Conservation (phyloP, 2,797 vertebrate species). For the Apogon talboti region DNA sequence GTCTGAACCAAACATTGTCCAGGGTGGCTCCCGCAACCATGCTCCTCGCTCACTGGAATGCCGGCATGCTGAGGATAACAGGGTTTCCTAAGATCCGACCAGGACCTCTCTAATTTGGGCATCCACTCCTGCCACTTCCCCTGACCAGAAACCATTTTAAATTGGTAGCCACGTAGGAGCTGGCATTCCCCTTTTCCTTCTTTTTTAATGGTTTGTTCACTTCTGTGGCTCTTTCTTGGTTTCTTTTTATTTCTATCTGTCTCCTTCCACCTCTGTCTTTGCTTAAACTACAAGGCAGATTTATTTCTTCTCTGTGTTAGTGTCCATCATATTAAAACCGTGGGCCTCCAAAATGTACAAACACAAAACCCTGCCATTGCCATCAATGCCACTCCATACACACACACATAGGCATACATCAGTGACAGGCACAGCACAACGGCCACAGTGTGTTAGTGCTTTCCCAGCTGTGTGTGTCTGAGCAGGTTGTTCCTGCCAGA, state of each 20-base stretch:
- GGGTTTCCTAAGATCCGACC: slow-evolving; percentile 74
- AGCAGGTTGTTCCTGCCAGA: slow-evolving; percentile 68
- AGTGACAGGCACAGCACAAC: slow-evolving; percentile 61
- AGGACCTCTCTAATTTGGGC: slow-evolving; percentile 82
- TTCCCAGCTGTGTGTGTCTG: slow-evolving; percentile 38
- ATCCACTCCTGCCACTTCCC: slow-evolving; percentile 80
- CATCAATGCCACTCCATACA: slow-evolving; percentile 40
- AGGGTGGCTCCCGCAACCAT: slow-evolving; percentile 72
- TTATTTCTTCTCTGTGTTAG: slow-evolving; percentile 56
- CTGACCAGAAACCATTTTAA: slow-evolving; percentile 82
- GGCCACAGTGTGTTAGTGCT: slow-evolving; percentile 40
- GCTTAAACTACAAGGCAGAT: slow-evolving; percentile 54
- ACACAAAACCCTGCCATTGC: slow-evolving; percentile 31
- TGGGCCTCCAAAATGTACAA: slow-evolving; percentile 38
- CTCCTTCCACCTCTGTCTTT: slow-evolving; percentile 61
- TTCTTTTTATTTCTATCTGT: slow-evolving; percentile 57
- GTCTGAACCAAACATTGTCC: slow-evolving; percentile 71
- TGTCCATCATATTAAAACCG: slow-evolving; percentile 59
- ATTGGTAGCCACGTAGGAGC: slow-evolving; percentile 71
- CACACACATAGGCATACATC: slow-evolving; percentile 28
- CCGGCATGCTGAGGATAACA: slow-evolving; percentile 73
- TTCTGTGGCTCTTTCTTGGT: slow-evolving; percentile 47
- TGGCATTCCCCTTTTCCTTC: slow-evolving; percentile 77
- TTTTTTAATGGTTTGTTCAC: slow-evolving; percentile 67
- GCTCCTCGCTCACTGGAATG: slow-evolving; percentile 67